A percentile compares a stretch with the other conserved stretches of the same genome.
Evolutionary conservation across 2,888 invertebrate genomes (phyloP).

Genomic region (Halocaridina rubra): DNA sequence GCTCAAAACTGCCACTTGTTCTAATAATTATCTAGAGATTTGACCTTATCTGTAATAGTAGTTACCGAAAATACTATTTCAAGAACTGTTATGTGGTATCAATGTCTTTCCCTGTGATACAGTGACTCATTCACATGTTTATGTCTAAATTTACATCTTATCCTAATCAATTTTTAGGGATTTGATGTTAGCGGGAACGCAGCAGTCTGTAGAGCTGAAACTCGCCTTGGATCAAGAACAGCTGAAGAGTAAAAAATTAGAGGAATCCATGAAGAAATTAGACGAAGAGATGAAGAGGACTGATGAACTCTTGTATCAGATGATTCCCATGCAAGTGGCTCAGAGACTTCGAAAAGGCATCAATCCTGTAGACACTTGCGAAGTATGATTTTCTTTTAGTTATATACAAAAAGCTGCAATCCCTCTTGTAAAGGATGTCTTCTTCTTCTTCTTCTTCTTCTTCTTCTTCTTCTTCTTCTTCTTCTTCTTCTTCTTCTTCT

Average conservation of each 20-base stretch:
- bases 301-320: constrained; percentile 95
- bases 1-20: too few relatives aligned
- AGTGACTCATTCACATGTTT: too few relatives aligned
- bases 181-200: constrained; percentile 94
- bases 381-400: too few relatives aligned
- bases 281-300: constrained; percentile 96
- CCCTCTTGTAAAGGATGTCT: background rate
- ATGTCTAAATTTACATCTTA: too few relatives aligned
- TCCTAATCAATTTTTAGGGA: too few relatives aligned
- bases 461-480: background rate
- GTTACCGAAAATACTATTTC: too few relatives aligned
- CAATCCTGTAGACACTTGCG: constrained; percentile 95
- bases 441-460: background rate
- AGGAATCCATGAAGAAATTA: constrained; percentile 94
- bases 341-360: constrained; percentile 93
- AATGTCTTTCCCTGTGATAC: too few relatives aligned
- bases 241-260: constrained; percentile 93
- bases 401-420: too few relatives aligned
- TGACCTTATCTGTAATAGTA: too few relatives aligned
- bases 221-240: constrained; percentile 96
- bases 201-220: constrained; percentile 96
- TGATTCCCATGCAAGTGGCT: constrained; percentile 98
- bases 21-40: too few relatives aligned
- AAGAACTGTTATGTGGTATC: too few relatives aligned
- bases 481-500: background rate